A percentile compares a stretch with the other conserved stretches of the same genome.
Conservation (phyloP, 2,797 vertebrate genomes). For the Geotria australis region DNA sequence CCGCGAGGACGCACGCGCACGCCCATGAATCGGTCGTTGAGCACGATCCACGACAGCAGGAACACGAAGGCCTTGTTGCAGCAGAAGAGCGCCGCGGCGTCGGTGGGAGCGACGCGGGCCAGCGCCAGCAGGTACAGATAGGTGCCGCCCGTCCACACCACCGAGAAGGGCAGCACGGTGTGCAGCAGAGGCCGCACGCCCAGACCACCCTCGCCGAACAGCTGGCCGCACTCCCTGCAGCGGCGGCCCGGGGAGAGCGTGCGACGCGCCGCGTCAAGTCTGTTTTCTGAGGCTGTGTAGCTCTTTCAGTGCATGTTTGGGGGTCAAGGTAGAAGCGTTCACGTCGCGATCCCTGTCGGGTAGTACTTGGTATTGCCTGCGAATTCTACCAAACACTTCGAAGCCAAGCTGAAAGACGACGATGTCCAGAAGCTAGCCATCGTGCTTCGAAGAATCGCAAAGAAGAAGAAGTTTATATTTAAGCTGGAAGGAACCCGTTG, state of each 20-base stretch:
- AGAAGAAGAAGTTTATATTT: too few relatives aligned
- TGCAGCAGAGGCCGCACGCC: slow-evolving; percentile 68
- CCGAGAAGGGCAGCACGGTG: slow-evolving; percentile 65
- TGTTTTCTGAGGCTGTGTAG: too few relatives aligned
- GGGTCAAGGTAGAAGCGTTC: too few relatives aligned
- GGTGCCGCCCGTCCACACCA: slow-evolving; percentile 93
- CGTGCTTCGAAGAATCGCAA: too few relatives aligned
- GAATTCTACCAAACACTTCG: too few relatives aligned
- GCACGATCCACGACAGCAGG: slow-evolving; percentile 89
- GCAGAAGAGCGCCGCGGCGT: slow-evolving; percentile 82
- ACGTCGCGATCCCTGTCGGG: too few relatives aligned
- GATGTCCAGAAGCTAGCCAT: too few relatives aligned
- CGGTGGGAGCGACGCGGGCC: slow-evolving; percentile 86
- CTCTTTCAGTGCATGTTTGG: too few relatives aligned
- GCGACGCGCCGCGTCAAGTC: too few relatives aligned
- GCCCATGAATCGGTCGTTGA: slow-evolving; percentile 93
- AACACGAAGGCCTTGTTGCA: slow-evolving; percentile 97
- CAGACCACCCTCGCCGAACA: slow-evolving; percentile 74
- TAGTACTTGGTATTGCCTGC: too few relatives aligned
- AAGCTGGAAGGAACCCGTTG: too few relatives aligned
- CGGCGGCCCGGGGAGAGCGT: background rate
- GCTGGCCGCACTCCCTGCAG: slow-evolving; percentile 60
- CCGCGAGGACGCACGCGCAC: slow-evolving; percentile 97
- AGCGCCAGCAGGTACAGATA: slow-evolving; percentile 97
- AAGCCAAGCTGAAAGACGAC: too few relatives aligned